Conservation (phyloP, 2,888 invertebrate genomes). For the Odontothrips loti region DNA sequence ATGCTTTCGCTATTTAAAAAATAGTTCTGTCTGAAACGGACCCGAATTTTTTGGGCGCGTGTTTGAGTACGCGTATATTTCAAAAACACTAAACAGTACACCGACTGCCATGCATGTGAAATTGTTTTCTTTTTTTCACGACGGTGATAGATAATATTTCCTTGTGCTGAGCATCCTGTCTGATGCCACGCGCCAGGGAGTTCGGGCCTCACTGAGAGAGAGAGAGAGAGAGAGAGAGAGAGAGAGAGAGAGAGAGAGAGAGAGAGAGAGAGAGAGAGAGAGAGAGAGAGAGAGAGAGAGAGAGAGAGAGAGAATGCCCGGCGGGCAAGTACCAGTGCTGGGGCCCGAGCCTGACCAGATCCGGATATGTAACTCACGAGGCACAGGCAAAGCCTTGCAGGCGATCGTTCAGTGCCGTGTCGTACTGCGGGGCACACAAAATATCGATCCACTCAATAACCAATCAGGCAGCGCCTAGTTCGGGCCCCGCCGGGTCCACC, state of each 20-base stretch:
- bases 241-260: conserved; percentile 1
- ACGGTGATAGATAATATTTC: neutral
- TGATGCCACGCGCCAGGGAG: no score
- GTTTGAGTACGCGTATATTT: no score
- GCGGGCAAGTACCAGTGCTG: neutral
- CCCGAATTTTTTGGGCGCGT: no score
- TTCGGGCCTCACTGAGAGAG: neutral
- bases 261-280: neutral
- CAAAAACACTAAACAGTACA: no score
- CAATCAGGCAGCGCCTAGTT: neutral
- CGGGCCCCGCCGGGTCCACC: no score
- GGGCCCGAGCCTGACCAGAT: neutral
- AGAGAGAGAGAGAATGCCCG: neutral
- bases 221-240: neutral
- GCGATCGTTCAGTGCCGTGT: neutral
- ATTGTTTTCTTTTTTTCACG: neutral
- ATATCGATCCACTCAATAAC: conserved; percentile 20
- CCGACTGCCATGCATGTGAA: no score
- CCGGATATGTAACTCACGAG: conserved; percentile 15
- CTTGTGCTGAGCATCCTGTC: neutral
- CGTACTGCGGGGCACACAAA: neutral
- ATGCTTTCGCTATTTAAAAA: no score
- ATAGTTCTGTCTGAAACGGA: no score
- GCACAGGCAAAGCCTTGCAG: neutral
- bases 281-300: neutral